Evolutionary conservation across 2,888 invertebrate genomes (phyloP), one percentile per base, ranked within the genome.

Genomic region (Gortyna flavago): DNA sequence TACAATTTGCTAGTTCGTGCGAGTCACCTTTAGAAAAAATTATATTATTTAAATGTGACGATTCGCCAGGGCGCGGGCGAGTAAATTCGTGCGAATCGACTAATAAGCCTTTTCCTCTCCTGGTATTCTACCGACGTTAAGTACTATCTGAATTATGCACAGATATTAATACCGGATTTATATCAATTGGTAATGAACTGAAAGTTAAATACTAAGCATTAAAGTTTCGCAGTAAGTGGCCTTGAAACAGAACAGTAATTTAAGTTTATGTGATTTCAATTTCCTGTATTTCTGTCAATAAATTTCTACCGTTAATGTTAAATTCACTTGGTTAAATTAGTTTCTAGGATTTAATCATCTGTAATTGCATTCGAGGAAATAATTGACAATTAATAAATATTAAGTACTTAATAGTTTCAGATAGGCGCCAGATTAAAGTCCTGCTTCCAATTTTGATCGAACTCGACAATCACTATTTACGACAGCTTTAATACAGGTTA

Each of bases 131-230:
- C 9, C 1, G 72, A 77, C 83, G 7, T 71, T 73, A 71, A 84
- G 83, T 67, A 83, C 78, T 59, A 25, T 54, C 65, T 83, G 72
- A 62, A 73, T 70, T 83, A 86, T 78, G 25, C 48, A 64, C 13
- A 44, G 67, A 71, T 72, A 73, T 78, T 67, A 83, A 86, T 79
- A 38, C 70, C 54, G 72, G 72, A 64, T 86, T 78, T 83, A 86
- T 86, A 73, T 86, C 57, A 83, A 86, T 86, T 72, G 84, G 57
- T 86, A 83, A 86, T 44, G 69, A 83, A 77, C 38, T 61, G n/a
- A 64, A 82, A 62, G 44, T 59, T 41, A 29, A 75, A 41, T 71
- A 71, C 16, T 51, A 35, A 57, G 21, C 21, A 66, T 66, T 75
- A 48, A 62, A 29, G 35, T 86, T 66, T 48, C 18, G 35, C 16